Conservation (phyloP, 2,113 vertebrate genomes). For the Cettia cetti region DNA sequence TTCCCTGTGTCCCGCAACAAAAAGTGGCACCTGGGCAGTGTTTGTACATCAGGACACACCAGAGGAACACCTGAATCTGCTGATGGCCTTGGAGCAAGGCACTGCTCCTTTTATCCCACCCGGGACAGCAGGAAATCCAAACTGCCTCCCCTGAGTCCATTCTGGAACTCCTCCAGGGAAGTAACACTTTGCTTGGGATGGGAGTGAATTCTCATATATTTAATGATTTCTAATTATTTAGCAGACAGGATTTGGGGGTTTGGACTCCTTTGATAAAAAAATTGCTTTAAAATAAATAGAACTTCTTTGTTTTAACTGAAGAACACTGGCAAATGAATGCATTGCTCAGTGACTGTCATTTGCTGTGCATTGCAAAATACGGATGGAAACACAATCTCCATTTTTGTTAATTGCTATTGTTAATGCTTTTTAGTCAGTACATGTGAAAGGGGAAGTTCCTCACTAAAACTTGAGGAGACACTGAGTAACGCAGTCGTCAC, state of each 20-base stretch:
- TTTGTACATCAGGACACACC: rapidly evolving
- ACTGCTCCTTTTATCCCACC: not conserved
- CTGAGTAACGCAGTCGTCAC: too few species aligned
- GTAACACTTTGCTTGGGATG: not conserved
- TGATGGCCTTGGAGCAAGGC: not conserved
- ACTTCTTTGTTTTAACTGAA: not conserved
- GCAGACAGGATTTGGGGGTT: not conserved
- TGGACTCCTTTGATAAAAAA: not conserved
- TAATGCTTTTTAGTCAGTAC: slow-evolving; percentile 41
- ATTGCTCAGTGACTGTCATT: slow-evolving; percentile 2
- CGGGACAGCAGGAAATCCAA: not conserved
- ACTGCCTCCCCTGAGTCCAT: not conserved
- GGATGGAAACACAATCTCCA: slow-evolving; percentile 8
- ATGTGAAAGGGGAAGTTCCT: too few species aligned
- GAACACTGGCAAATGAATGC: not conserved
- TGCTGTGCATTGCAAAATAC: slow-evolving; percentile 22
- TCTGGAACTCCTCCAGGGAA: not conserved
- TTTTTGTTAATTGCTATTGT: slow-evolving; percentile 39
- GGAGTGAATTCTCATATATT: not conserved
- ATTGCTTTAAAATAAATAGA: not conserved
- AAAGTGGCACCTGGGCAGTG: not conserved
- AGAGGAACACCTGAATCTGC: not conserved
- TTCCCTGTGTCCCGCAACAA: not conserved
- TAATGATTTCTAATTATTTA: not conserved
- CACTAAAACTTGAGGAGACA: too few species aligned